Evolutionary conservation across 2,113 vertebrate species (phyloP).

Genomic region (Sminthopsis crassicaudata): DNA sequence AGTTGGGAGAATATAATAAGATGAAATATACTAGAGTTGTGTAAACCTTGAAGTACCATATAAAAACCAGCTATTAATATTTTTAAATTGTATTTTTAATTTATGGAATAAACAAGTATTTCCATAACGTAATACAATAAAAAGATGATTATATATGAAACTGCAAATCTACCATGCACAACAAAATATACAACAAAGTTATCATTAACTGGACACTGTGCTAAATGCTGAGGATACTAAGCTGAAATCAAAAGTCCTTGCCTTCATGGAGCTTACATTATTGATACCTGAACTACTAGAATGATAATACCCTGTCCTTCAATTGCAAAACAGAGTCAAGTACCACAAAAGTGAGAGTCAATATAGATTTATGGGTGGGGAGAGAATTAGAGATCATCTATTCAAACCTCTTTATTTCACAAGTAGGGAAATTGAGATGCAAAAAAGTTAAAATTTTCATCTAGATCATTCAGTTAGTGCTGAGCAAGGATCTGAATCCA

Average conservation of each 20-base stretch:
- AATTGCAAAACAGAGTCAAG: too few relatives aligned
- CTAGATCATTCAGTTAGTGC: neutral
- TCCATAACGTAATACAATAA: too few relatives aligned
- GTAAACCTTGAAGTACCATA: neutral
- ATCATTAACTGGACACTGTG: neutral
- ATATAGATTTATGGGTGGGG: neutral
- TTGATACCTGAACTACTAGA: neutral
- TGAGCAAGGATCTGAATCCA: neutral
- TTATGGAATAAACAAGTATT: too few relatives aligned
- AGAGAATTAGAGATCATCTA: too few relatives aligned
- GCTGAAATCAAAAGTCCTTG: neutral
- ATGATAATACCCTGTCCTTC: too few relatives aligned
- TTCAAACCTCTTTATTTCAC: neutral
- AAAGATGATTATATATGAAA: too few relatives aligned
- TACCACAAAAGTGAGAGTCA: neutral
- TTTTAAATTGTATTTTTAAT: too few relatives aligned
- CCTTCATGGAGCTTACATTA: neutral
- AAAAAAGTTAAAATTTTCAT: neutral
- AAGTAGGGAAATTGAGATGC: neutral
- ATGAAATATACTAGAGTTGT: neutral
- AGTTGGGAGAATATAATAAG: neutral
- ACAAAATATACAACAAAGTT: too few relatives aligned
- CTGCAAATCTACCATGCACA: too few relatives aligned
- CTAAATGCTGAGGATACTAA: neutral
- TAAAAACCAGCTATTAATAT: neutral